A percentile compares a stretch with the other conserved stretches of the same genome.
These are phyloP conservation scores for Phenacoccus solenopsis DNA, from an alignment of 1,140 invertebrate species.

Conservation along the genomic window DNA sequence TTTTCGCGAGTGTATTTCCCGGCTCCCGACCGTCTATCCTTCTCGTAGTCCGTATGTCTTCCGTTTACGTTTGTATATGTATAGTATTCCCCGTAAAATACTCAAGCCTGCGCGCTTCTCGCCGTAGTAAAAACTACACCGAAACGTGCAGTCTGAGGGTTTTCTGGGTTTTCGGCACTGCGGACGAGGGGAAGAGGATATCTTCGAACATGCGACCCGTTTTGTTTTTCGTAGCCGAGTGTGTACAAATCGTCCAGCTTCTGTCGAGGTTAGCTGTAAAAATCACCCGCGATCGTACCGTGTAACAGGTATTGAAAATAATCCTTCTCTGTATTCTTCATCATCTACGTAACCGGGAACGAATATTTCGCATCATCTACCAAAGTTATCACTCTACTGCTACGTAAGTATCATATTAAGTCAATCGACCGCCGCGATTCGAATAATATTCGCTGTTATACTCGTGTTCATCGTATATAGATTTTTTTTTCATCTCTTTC, in stretches of 20 bases:
- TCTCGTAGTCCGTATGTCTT: constrained; percentile 12
- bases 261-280: constrained; percentile 12
- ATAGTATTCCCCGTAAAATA: constrained; percentile 9
- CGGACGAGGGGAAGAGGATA: neutral
- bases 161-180: neutral
- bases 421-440: no score
- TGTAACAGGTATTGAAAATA: neutral
- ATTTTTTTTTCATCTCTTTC: no score
- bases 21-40: constrained; percentile 15
- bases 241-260: constrained; percentile 16
- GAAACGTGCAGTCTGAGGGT: constrained; percentile 14
- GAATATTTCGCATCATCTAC: no score
- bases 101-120: constrained; percentile 6
- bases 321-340: no score
- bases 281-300: constrained; percentile 3
- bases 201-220: constrained; percentile 15
- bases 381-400: no score
- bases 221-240: constrained; percentile 15
- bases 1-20: constrained; percentile 10
- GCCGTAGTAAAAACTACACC: constrained; percentile 11
- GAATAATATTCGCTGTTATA: no score
- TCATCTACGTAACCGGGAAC: no score
- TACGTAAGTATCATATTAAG: no score
- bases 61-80: constrained; percentile 14
- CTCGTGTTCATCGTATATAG: no score